Base-by-base conservation (phyloP, 2,113 vertebrate species). In the Trematomus loennbergii region DNA sequence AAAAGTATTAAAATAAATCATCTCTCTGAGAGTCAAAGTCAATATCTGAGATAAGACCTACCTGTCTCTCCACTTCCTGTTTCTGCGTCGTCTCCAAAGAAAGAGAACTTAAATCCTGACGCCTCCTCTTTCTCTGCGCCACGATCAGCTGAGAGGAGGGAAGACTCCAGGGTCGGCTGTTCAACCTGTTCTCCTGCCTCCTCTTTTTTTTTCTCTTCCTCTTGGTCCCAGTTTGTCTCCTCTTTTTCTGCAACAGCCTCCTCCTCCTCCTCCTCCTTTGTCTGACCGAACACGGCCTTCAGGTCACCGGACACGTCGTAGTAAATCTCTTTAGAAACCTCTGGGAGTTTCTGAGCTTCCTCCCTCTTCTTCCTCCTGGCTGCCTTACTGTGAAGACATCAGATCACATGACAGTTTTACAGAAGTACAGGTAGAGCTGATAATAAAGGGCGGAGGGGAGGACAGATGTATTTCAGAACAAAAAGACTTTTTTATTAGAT, bases 281-380 rank as follows among this genome's bases (percentile, higher is more conserved):
- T 58, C 48, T 72, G 52, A 18, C 94, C 94, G 49, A 99, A 97
- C 59, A 96, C 93, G 10, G 95, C 95, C 89, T 96, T 98, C 59
- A 98, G 91, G 82, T 98, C 95, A 0, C 64, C 79, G 2, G 94
- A 78, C 50, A 99, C 95, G 0, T 96, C 83, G 2, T 96, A 97
- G 79, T 95, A 98, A 9, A 90, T 96, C 70, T 98, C 95, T 87
- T 95, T 94, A 48, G 97, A 97, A 3, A 98, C 97, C 15, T 97
- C 95, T 0, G 98, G 97, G 3, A 95, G 83, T 72, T 96, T 97
- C 85, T 95, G 94, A 7, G 91, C 94, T 81, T 96, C 96, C 25
- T 96, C 93, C 4, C 85, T 95, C 82, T 94, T 96, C 93, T 96
- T 98, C 85, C 94, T 97, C 67, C 89, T 91, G 91, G 94, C 68